Percentiles rank a stretch among this genome's conserved stretches.
phyloP scores from a whole-genome alignment of 2,888 invertebrate species.

The Drosophila subquinaria region DNA sequence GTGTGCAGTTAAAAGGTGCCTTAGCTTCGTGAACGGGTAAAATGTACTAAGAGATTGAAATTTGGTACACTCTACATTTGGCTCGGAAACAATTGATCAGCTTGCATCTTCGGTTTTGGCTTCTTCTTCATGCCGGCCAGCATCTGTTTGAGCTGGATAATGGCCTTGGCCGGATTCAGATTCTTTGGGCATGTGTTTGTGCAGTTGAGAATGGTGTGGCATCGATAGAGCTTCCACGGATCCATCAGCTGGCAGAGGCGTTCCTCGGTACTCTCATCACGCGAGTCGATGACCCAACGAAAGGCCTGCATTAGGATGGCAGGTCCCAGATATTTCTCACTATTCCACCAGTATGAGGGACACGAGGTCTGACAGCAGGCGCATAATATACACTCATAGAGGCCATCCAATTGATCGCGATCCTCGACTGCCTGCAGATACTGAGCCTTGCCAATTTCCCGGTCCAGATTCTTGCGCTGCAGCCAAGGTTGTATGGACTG shows the following conservation, averaged over 20 bases:
- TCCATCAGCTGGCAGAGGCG: conserved; percentile 93
- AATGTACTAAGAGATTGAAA: not conserved
- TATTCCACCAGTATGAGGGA: conserved; percentile 99
- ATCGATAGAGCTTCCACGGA: conserved; percentile 95
- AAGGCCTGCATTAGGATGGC: conserved; percentile 99
- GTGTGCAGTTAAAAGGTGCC: not conserved
- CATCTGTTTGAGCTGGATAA: conserved; percentile 97
- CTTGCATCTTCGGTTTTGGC: conserved; percentile 89
- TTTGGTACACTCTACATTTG: not conserved
- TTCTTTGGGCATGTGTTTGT: conserved; percentile 98
- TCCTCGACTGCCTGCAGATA: conserved; percentile 95
- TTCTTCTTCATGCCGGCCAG: conserved; percentile 93
- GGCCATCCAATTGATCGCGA: conserved; percentile 95
- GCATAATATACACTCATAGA: conserved; percentile 98
- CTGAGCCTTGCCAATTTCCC: conserved; percentile 89
- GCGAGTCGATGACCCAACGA: conserved; percentile 98
- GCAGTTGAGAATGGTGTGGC: conserved; percentile 99
- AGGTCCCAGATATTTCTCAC: conserved; percentile 97
- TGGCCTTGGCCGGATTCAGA: conserved; percentile 96
- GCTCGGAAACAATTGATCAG: conserved; percentile 86
- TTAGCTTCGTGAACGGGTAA: not conserved
- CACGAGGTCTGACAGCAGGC: conserved; percentile 98
- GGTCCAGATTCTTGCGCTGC: conserved; percentile 87
- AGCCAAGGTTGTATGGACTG: conserved; percentile 97
- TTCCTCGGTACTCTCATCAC: conserved; percentile 92